Conservation (phyloP, 2,888 invertebrate genomes). For the Idaea aversata region DNA sequence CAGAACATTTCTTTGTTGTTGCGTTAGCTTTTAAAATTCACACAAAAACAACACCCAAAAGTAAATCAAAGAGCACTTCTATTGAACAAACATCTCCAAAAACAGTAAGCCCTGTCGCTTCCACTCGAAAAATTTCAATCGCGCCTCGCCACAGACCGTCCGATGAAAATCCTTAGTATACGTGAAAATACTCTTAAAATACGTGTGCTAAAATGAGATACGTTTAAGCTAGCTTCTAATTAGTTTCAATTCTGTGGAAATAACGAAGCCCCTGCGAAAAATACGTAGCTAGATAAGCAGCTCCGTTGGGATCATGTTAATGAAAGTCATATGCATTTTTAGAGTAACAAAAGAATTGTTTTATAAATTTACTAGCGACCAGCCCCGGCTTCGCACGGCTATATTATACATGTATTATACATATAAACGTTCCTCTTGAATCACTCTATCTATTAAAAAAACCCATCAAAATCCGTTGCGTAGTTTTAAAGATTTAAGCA, state of each 20-base stretch:
- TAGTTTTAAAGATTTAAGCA: no score
- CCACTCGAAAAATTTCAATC: constrained; percentile 78
- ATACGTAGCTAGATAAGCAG: constrained; percentile 16
- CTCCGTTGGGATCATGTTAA: constrained; percentile 18
- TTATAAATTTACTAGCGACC: no score
- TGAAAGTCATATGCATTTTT: constrained; percentile 9
- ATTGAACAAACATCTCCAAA: constrained; percentile 26
- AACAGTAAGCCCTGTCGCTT: constrained; percentile 65
- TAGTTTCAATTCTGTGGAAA: constrained; percentile 40
- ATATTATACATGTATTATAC: no score
- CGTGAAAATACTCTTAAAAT: constrained; percentile 59
- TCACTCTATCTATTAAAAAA: no score
- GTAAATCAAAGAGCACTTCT: constrained; percentile 24
- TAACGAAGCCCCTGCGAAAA: constrained; percentile 22
- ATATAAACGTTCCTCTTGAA: no score
- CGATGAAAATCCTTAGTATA: constrained; percentile 70
- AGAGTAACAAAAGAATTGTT: not conserved
- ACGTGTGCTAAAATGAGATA: constrained; percentile 56
- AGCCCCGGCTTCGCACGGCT: no score
- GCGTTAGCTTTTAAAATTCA: no score
- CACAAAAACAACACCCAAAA: no score
- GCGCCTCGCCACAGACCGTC: constrained; percentile 62
- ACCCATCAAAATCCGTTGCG: no score
- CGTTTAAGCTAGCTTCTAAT: constrained; percentile 52
- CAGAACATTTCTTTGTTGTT: no score